These are phyloP conservation scores for Danaus melanippus DNA, from an alignment of 1,140 invertebrate genomes.

Conservation along the genomic window DNA sequence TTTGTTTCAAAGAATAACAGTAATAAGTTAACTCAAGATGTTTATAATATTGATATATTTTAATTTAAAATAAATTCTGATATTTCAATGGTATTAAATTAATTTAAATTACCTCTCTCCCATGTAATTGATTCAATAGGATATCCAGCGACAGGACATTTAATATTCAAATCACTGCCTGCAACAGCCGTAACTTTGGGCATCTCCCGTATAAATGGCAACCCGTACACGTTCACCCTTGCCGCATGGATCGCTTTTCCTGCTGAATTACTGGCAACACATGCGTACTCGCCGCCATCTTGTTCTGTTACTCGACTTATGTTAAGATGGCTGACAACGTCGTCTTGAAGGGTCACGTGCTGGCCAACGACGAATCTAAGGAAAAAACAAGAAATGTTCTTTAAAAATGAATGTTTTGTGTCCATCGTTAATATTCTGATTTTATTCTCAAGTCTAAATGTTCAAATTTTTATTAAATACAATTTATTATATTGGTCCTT, in stretches of 20 bases:
- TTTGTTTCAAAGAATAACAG: too few species aligned
- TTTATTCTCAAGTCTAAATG: too few species aligned
- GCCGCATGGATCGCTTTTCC: slow-evolving; percentile 83
- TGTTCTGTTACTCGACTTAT: slow-evolving; percentile 89
- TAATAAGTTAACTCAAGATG: too few species aligned
- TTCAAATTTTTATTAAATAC: too few species aligned
- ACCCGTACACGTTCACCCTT: slow-evolving; percentile 91
- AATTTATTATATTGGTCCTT: background rate
- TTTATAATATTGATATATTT: too few species aligned
- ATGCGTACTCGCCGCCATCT: slow-evolving; percentile 93
- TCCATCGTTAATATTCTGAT: too few species aligned
- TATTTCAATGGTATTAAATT: background rate
- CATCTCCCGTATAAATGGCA: slow-evolving; percentile 92
- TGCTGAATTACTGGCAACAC: slow-evolving; percentile 88
- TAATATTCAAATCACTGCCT: slow-evolving; percentile 87
- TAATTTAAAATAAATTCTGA: too few species aligned
- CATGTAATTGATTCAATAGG: slow-evolving; percentile 90
- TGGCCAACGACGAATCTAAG: slow-evolving; percentile 89
- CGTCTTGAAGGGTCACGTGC: slow-evolving; percentile 91
- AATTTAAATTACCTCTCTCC: slow-evolving; percentile 82
- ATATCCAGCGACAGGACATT: slow-evolving; percentile 94
- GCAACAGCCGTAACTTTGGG: slow-evolving; percentile 92
- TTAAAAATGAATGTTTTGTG: background rate
- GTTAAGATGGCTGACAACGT: slow-evolving; percentile 96
- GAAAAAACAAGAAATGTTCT: slow-evolving; percentile 11